Percentiles rank a stretch among this genome's conserved stretches.
phyloP scores from a whole-genome alignment of 2,888 invertebrate genomes.

The Papilio demoleus region DNA sequence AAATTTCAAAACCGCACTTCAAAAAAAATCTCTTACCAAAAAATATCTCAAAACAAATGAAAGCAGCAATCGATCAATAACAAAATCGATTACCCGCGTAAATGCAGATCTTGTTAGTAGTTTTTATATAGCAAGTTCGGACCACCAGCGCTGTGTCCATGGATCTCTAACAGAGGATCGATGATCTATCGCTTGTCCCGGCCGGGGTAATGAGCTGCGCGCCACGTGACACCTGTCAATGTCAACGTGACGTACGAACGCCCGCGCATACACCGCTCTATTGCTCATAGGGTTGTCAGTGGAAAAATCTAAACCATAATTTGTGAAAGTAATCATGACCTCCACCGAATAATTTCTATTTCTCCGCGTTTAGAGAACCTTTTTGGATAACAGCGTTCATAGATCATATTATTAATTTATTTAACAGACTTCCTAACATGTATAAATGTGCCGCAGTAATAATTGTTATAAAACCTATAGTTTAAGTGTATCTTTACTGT shows the following conservation, averaged over 20 bases:
- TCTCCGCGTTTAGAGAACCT: not conserved
- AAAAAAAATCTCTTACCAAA: constrained; percentile 16
- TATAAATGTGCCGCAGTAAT: not conserved
- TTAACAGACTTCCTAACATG: not conserved
- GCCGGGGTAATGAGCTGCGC: constrained; percentile 63
- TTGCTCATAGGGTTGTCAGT: constrained; percentile 47
- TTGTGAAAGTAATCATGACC: not conserved
- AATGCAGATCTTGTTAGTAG: constrained; percentile 64
- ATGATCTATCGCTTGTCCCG: constrained; percentile 71
- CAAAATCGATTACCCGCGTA: constrained; percentile 65
- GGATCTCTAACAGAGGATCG: constrained; percentile 75
- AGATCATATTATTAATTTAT: not conserved
- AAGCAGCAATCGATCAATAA: constrained; percentile 50
- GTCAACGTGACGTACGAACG: constrained; percentile 73
- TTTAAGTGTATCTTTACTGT: not conserved
- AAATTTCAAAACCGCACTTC: not conserved
- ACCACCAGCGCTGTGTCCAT: constrained; percentile 72
- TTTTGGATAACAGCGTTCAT: not conserved
- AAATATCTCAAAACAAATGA: constrained; percentile 46
- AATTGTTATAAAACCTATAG: not conserved
- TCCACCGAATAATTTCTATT: not conserved
- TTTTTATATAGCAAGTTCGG: constrained; percentile 49
- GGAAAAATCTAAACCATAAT: not conserved
- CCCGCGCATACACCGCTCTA: constrained; percentile 71
- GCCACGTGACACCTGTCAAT: constrained; percentile 80